These are phyloP conservation scores for Stomatorhinus walkeri DNA, from an alignment of 2,797 vertebrate genomes.

Conservation along the genomic window DNA sequence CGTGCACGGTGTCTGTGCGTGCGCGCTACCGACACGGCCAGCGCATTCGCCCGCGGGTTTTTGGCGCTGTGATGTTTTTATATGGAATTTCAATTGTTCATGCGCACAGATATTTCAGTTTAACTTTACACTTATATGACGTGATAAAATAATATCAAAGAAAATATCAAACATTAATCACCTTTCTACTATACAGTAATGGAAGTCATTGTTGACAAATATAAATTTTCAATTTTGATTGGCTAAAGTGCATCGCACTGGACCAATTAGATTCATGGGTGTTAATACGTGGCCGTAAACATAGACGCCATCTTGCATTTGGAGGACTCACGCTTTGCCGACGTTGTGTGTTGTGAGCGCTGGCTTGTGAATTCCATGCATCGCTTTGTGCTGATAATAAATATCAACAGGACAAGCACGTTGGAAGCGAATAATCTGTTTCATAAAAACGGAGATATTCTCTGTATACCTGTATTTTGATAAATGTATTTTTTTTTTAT, in stretches of 20 bases:
- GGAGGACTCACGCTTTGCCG: neutral
- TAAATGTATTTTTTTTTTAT: neutral
- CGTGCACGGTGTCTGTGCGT: conserved; percentile 43
- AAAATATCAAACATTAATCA: neutral
- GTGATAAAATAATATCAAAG: neutral
- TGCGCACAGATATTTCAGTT: neutral
- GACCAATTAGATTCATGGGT: neutral
- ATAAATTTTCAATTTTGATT: neutral
- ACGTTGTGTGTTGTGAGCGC: neutral
- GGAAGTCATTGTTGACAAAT: neutral
- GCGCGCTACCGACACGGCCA: conserved; percentile 26
- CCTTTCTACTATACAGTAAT: neutral
- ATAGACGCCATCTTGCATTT: neutral
- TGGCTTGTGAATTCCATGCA: neutral
- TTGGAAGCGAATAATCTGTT: neutral
- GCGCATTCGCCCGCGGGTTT: neutral
- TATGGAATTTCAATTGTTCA: neutral
- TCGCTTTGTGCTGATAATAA: neutral
- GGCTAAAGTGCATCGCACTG: neutral
- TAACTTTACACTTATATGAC: neutral
- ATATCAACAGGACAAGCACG: neutral
- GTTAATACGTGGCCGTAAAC: neutral
- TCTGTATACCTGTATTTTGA: neutral
- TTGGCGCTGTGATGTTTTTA: neutral
- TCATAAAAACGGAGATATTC: neutral